Percentiles rank a stretch among this genome's conserved stretches.
phyloP scores from a whole-genome alignment of 1,140 invertebrate genomes.

The Listronotus bonariensis region DNA sequence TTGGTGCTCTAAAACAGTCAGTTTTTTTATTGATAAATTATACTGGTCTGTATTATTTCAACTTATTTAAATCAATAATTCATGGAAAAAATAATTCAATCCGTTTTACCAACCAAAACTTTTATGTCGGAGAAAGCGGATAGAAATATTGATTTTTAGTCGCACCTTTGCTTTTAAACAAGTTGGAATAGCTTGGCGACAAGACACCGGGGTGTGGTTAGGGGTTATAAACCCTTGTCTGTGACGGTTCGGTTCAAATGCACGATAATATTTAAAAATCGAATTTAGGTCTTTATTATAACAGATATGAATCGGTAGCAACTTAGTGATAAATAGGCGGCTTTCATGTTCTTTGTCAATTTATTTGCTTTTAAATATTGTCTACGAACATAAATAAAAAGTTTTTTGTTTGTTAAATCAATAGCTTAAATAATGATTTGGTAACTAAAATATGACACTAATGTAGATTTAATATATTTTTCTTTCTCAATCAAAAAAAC shows the following conservation, averaged over 20 bases:
- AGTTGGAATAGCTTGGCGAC: slow-evolving; percentile 15
- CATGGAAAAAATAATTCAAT: too few relatives aligned
- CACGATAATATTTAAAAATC: slow-evolving; percentile 16
- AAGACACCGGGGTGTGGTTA: slow-evolving; percentile 20
- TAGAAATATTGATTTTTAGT: slow-evolving; percentile 4
- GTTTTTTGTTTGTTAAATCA: slow-evolving; percentile 5
- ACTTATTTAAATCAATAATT: too few relatives aligned
- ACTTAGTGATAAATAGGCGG: slow-evolving; percentile 11
- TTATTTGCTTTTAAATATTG: slow-evolving; percentile 16
- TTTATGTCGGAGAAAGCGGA: slow-evolving; percentile 16
- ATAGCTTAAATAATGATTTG: background rate
- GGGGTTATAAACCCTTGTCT: background rate
- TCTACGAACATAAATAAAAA: slow-evolving; percentile 3
- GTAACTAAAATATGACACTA: too few relatives aligned
- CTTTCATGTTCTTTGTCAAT: slow-evolving; percentile 3
- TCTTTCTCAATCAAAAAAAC: too few relatives aligned
- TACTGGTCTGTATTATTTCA: too few relatives aligned
- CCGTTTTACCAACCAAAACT: slow-evolving; percentile 1
- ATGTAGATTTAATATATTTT: too few relatives aligned
- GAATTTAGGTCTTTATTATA: background rate
- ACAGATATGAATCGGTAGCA: slow-evolving; percentile 5
- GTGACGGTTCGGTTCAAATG: background rate
- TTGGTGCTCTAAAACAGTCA: too few relatives aligned
- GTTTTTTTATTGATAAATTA: too few relatives aligned
- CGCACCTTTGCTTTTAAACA: slow-evolving; percentile 22